phyloP scores from a whole-genome alignment of 2,113 vertebrate genomes.

The Calonectris borealis region DNA sequence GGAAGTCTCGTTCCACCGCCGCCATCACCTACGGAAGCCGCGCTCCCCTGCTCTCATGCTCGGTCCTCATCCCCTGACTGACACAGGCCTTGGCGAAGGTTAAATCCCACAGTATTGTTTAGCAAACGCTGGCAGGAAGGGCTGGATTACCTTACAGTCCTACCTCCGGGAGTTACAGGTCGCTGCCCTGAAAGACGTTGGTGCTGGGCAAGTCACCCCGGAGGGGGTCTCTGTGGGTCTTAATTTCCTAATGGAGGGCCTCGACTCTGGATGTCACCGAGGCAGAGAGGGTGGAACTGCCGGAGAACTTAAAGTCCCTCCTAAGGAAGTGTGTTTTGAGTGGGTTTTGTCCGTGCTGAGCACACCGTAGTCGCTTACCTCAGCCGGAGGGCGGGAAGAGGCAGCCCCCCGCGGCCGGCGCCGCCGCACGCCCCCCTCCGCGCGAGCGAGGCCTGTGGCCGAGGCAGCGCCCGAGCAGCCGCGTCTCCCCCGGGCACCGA shows the following conservation, averaged over 20 bases:
- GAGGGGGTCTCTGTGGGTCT: neutral
- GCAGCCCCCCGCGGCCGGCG: too few species aligned
- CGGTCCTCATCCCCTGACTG: neutral
- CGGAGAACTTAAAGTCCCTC: neutral
- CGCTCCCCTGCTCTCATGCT: neutral
- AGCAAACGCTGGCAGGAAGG: neutral
- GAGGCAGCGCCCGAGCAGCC: too few species aligned
- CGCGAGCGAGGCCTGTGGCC: too few species aligned
- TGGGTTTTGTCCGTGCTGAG: neutral
- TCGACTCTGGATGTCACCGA: neutral
- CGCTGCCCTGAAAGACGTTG: too few species aligned
- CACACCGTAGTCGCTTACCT: neutral
- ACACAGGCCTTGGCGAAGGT: rapidly evolving
- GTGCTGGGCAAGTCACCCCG: neutral
- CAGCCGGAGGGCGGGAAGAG: neutral
- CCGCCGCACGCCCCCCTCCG: too few species aligned
- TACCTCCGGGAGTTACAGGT: neutral
- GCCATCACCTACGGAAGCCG: rapidly evolving
- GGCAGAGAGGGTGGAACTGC: too few species aligned
- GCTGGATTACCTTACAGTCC: too few species aligned
- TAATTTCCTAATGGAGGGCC: too few species aligned
- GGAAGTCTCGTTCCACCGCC: neutral
- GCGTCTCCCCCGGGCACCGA: too few species aligned
- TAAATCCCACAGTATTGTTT: neutral
- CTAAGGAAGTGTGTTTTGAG: neutral